Conservation (phyloP, 2,888 invertebrate species). For the Helicoverpa assulta region DNA sequence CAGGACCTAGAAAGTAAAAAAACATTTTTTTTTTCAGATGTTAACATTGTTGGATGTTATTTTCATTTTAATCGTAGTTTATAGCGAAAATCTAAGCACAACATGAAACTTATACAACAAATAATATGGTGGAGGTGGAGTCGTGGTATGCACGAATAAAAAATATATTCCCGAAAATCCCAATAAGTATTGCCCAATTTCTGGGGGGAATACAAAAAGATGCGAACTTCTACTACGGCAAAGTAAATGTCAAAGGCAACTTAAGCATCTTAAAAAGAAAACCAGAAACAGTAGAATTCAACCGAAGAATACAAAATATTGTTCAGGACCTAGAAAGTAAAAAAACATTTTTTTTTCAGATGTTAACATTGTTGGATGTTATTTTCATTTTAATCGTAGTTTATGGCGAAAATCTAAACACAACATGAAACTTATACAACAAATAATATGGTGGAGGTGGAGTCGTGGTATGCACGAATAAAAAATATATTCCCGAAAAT, state of each 20-base stretch:
- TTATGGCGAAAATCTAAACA: no score
- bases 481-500: conserved; percentile 6
- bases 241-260: background rate
- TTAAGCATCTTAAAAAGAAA: background rate
- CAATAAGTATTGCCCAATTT: conserved; percentile 12
- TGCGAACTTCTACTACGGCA: background rate
- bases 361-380: no score
- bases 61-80: background rate
- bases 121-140: no score
- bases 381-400: no score
- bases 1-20: no score
- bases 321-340: no score
- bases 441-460: conserved; percentile 7
- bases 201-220: conserved; percentile 2
- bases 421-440: conserved; percentile 1
- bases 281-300: background rate
- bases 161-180: conserved; percentile 5
- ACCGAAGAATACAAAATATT: background rate
- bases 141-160: conserved; percentile 9
- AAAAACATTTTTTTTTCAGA: no score
- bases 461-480: conserved; percentile 11
- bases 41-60: conserved; percentile 8
- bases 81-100: no score
- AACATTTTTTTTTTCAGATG: conserved; percentile 15
- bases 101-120: no score